phyloP scores from a whole-genome alignment of 1,140 invertebrate species.

The Papilio polyxenes region DNA sequence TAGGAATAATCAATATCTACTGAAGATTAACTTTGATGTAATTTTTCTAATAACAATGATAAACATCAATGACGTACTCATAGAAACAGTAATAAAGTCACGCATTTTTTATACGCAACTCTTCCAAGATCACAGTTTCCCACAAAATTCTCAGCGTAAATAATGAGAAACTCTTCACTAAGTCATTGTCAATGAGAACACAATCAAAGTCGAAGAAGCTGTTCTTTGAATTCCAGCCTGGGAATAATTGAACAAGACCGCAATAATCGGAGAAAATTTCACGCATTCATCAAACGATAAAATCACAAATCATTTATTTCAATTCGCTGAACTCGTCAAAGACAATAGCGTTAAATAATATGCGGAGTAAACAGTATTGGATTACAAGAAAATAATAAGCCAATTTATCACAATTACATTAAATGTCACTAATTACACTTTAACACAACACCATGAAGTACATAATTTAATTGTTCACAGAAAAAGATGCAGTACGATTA shows the following conservation, averaged over 20 bases:
- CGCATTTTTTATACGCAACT: conserved; percentile 20
- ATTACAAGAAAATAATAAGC: conserved; percentile 8
- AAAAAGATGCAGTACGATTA: too few species aligned
- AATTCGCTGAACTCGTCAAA: conserved; percentile 2
- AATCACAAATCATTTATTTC: conserved; percentile 33
- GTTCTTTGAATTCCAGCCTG: conserved; percentile 37
- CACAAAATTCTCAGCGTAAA: conserved; percentile 30
- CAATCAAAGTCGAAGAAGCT: conserved; percentile 34
- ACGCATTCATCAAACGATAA: conserved; percentile 29
- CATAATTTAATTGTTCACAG: too few species aligned
- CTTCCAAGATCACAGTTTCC: conserved; percentile 30
- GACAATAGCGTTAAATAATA: background rate
- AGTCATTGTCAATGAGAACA: conserved; percentile 34
- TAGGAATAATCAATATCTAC: background rate
- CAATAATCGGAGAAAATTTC: conserved; percentile 33
- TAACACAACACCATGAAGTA: too few species aligned
- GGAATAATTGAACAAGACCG: conserved; percentile 32
- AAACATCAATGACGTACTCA: background rate
- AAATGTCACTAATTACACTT: too few species aligned
- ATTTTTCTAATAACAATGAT: conserved; percentile 10
- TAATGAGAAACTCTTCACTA: conserved; percentile 23
- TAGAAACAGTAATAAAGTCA: conserved; percentile 25
- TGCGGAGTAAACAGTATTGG: background rate
- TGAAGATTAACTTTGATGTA: background rate
- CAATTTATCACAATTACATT: background rate